Conservation (phyloP, 2,113 vertebrate species). For the Phoxinus phoxinus region DNA sequence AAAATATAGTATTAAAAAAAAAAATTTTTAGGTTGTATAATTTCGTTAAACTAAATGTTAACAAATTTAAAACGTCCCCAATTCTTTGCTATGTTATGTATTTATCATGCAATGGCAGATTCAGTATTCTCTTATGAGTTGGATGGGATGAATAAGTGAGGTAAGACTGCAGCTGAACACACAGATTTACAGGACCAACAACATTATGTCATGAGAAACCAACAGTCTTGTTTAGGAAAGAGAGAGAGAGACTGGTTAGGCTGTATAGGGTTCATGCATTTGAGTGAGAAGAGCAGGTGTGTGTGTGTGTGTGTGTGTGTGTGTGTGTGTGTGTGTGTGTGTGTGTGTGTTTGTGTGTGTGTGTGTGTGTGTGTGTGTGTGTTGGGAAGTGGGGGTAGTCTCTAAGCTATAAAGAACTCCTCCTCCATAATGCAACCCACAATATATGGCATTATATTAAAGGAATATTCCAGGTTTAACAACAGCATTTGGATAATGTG, state of each 20-base stretch:
- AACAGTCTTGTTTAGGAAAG: background rate
- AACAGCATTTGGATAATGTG: background rate
- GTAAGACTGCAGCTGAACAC: constrained; percentile 52
- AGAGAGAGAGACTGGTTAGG: background rate
- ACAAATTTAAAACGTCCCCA: background rate
- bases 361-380: constrained; percentile 14
- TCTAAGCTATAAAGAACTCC: constrained; percentile 8
- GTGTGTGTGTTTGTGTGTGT: constrained; percentile 7
- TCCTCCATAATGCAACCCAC: background rate
- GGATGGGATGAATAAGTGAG: constrained; percentile 23
- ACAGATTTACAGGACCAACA: constrained; percentile 37
- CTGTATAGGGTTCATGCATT: background rate
- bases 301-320: constrained; percentile 25
- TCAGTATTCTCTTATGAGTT: background rate
- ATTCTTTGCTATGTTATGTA: background rate
- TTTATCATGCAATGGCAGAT: background rate
- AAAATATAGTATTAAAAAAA: background rate
- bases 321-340: constrained; percentile 4
- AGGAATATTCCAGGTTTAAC: background rate
- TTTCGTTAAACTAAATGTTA: background rate
- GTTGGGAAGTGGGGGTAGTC: background rate
- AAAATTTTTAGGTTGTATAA: background rate
- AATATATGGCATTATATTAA: background rate
- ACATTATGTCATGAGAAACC: constrained; percentile 12
- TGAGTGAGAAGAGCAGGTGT: constrained; percentile 57